These are phyloP conservation scores for Pocillopora meandrina DNA, from an alignment of 92 coral and sea anemone species.

Conservation along the genomic window DNA sequence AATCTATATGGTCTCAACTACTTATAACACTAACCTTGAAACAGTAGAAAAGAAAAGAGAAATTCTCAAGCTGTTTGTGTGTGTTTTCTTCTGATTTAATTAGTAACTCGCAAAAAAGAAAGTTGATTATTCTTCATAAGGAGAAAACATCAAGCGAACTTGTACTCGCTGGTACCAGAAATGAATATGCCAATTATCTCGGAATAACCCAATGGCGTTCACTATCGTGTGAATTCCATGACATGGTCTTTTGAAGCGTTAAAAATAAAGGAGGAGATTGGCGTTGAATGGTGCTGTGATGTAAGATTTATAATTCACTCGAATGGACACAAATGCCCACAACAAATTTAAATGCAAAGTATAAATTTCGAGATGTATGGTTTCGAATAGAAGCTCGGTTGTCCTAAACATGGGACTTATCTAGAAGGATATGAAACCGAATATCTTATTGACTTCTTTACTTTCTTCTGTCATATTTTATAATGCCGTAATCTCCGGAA, in stretches of 20 bases:
- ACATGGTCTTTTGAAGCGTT: constrained; percentile 41
- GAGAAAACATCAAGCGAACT: background rate
- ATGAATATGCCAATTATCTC: background rate
- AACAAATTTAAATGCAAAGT: background rate
- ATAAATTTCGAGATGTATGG: background rate
- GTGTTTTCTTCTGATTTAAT: too few species aligned
- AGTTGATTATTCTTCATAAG: background rate
- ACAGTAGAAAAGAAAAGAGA: background rate
- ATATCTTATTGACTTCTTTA: constrained; percentile 8
- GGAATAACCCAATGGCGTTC: constrained; percentile 27
- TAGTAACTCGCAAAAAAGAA: too few species aligned
- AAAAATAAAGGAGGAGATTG: constrained; percentile 29
- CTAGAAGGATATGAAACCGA: constrained; percentile 37
- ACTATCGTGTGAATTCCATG: constrained; percentile 6
- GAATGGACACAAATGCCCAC: background rate
- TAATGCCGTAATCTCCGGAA: constrained; percentile 21
- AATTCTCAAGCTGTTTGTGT: background rate
- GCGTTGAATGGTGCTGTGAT: constrained; percentile 50
- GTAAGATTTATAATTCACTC: constrained; percentile 40
- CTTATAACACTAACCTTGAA: background rate
- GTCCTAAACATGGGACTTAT: constrained; percentile 16
- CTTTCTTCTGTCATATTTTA: background rate
- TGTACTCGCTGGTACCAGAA: constrained; percentile 38
- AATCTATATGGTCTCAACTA: background rate
- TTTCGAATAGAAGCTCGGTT: background rate